Percentiles rank a stretch among this genome's conserved stretches.
Evolutionary conservation across 2,888 invertebrate species (phyloP).

Genomic region (Hydrotaea diabolus): DNA sequence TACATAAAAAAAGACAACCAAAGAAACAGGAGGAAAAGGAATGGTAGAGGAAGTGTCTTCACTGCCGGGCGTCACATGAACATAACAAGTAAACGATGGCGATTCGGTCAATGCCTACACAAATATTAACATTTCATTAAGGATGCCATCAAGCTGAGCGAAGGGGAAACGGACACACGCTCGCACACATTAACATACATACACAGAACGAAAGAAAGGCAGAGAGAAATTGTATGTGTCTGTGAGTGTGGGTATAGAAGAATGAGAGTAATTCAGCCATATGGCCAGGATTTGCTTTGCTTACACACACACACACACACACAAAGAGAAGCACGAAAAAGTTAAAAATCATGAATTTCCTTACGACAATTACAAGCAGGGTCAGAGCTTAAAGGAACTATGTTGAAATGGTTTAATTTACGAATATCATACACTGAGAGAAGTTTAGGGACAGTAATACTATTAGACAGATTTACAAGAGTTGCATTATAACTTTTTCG

Average conservation of each 20-base stretch:
- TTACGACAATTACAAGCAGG: not conserved
- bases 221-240: no score
- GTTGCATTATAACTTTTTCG: no score
- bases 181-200: not conserved
- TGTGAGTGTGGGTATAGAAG: no score
- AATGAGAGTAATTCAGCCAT: not conserved
- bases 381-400: not conserved
- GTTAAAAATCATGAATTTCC: constrained; percentile 46
- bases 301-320: not conserved
- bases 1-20: not conserved
- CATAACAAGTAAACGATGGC: constrained; percentile 27
- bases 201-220: constrained; percentile 3
- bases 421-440: constrained; percentile 1
- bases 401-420: not conserved
- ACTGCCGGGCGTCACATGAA: no score
- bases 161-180: not conserved
- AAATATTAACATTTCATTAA: constrained; percentile 66
- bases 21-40: not conserved
- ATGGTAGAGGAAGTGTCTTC: not conserved
- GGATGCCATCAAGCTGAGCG: constrained; percentile 10
- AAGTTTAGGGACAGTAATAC: no score
- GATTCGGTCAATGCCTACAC: constrained; percentile 56
- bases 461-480: no score
- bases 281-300: not conserved
- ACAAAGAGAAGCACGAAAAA: constrained; percentile 51